These are phyloP conservation scores for Pagrus major DNA, from an alignment of 2,113 vertebrate genomes.

Conservation along the genomic window DNA sequence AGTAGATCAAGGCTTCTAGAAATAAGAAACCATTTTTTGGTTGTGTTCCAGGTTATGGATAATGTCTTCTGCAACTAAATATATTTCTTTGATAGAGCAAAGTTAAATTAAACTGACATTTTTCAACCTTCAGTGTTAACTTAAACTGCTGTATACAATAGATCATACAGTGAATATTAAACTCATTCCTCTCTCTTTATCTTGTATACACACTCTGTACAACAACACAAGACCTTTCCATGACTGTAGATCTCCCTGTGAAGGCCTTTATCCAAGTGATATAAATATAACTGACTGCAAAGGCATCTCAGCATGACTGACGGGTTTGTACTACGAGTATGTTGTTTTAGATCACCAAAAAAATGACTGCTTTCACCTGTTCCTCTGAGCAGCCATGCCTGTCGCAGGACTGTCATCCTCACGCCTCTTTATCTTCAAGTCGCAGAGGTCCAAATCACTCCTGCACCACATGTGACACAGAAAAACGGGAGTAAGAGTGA, in stretches of 20 bases:
- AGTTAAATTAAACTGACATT: too few relatives aligned
- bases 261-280: background rate
- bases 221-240: background rate
- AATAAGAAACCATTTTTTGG: too few relatives aligned
- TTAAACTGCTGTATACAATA: too few relatives aligned
- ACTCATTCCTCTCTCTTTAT: background rate
- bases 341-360: background rate
- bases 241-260: background rate
- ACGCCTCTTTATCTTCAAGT: slow-evolving; percentile 1
- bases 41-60: too few relatives aligned
- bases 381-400: slow-evolving; percentile 7
- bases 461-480: background rate
- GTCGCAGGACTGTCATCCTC: background rate
- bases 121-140: background rate
- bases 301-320: background rate
- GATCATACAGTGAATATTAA: too few relatives aligned
- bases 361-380: slow-evolving; percentile 13
- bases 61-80: background rate
- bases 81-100: too few relatives aligned
- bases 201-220: too few relatives aligned
- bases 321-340: background rate
- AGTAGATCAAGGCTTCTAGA: too few relatives aligned
- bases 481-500: background rate
- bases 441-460: slow-evolving; percentile 14
- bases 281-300: background rate